phyloP scores from a whole-genome alignment of 2,797 vertebrate genomes.

The Hirundo rustica region DNA sequence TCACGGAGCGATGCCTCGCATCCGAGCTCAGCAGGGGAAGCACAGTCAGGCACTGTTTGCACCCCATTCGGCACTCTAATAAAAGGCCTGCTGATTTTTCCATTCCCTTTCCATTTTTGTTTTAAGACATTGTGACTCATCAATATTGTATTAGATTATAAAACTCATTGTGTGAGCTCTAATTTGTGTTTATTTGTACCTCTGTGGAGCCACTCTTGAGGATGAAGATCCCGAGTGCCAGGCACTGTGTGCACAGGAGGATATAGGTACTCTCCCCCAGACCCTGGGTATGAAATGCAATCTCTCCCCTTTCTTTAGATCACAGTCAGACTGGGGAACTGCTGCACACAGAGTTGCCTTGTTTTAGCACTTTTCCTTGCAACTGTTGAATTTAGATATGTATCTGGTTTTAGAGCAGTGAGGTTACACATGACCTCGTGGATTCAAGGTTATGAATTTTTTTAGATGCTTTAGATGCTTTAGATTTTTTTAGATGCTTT shows the following conservation, averaged over 20 bases:
- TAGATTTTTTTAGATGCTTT: neutral
- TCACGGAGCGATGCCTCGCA: rapidly evolving
- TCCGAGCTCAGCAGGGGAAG: neutral
- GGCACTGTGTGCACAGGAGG: neutral
- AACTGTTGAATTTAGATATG: neutral
- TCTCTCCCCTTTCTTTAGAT: neutral
- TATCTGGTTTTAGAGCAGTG: neutral
- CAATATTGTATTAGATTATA: neutral
- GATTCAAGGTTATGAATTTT: neutral
- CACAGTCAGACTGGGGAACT: neutral
- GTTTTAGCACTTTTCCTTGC: neutral
- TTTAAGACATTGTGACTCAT: neutral
- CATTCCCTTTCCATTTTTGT: neutral
- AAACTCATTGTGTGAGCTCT: neutral
- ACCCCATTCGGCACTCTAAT: neutral
- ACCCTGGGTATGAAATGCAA: neutral
- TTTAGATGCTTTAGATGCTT: neutral
- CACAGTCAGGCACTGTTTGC: neutral
- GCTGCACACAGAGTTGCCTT: neutral
- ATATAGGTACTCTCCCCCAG: neutral
- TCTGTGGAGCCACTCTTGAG: neutral
- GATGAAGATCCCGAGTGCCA: neutral
- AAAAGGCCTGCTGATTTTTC: neutral
- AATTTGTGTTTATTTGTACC: neutral
- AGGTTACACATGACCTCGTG: neutral